Conservation (phyloP, 1,140 invertebrate species). For the Lepidurus apus region DNA sequence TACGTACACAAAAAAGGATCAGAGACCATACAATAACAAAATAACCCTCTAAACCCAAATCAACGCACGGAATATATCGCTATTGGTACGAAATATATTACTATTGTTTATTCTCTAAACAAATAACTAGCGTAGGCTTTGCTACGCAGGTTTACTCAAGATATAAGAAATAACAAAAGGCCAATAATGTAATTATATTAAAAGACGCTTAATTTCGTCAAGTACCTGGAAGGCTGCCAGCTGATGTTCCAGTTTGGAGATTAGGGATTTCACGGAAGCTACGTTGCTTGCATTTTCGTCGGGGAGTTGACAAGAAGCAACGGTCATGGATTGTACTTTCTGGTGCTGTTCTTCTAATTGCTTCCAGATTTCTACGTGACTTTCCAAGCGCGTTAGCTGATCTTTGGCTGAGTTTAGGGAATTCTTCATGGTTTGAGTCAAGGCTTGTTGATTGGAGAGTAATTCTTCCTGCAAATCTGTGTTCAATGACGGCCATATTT, state of each 20-base stretch:
- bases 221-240: slow-evolving; percentile 65
- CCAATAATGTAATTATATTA: too few species aligned
- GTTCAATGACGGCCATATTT: slow-evolving; percentile 76
- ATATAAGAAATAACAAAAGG: too few species aligned
- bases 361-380: slow-evolving; percentile 70
- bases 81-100: too few species aligned
- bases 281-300: slow-evolving; percentile 70
- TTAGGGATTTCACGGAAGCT: slow-evolving; percentile 60
- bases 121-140: too few species aligned
- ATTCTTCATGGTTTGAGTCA: slow-evolving; percentile 71
- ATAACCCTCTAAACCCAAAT: too few species aligned
- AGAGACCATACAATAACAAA: too few species aligned
- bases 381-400: slow-evolving; percentile 64
- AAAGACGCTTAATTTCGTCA: neutral
- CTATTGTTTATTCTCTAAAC: too few species aligned
- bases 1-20: neutral
- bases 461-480: slow-evolving; percentile 72
- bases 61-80: too few species aligned
- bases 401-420: slow-evolving; percentile 73
- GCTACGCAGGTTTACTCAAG: neutral
- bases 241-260: slow-evolving; percentile 70
- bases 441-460: slow-evolving; percentile 67
- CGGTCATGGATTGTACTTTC: slow-evolving; percentile 63
- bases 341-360: slow-evolving; percentile 69
- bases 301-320: slow-evolving; percentile 59